These are phyloP conservation scores for Malurus splendens DNA, from an alignment of 2,797 vertebrate genomes.

Conservation along the genomic window DNA sequence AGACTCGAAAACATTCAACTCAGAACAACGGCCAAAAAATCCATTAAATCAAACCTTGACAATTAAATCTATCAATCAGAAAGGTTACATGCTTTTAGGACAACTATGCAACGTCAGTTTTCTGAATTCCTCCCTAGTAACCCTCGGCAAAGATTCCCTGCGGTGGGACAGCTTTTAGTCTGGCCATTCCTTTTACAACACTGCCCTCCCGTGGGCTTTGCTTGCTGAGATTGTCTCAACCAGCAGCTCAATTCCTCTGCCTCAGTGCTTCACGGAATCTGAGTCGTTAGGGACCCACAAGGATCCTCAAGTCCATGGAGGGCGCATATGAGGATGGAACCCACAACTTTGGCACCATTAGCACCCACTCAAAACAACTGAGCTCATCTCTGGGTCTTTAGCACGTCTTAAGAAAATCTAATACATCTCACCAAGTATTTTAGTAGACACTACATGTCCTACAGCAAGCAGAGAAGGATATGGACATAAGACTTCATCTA, in stretches of 20 bases:
- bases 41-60: background rate
- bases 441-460: background rate
- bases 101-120: fast-evolving
- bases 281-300: background rate
- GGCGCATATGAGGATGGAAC: background rate
- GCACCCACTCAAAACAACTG: background rate
- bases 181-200: conserved; percentile 51
- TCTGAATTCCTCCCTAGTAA: fast-evolving
- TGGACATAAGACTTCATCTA: background rate
- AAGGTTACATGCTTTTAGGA: background rate
- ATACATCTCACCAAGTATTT: background rate
- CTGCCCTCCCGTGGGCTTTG: conserved; percentile 57
- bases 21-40: fast-evolving
- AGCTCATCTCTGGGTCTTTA: background rate
- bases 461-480: background rate
- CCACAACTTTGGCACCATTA: background rate
- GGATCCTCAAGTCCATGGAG: background rate
- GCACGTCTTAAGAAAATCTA: background rate
- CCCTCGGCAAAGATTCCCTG: fast-evolving
- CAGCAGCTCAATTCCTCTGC: fast-evolving
- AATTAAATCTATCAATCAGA: background rate
- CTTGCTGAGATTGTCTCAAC: no score
- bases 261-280: background rate
- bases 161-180: fast-evolving
- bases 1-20: background rate